These are phyloP conservation scores for Pitangus sulphuratus DNA, from an alignment of 2,797 vertebrate species.

Conservation along the genomic window DNA sequence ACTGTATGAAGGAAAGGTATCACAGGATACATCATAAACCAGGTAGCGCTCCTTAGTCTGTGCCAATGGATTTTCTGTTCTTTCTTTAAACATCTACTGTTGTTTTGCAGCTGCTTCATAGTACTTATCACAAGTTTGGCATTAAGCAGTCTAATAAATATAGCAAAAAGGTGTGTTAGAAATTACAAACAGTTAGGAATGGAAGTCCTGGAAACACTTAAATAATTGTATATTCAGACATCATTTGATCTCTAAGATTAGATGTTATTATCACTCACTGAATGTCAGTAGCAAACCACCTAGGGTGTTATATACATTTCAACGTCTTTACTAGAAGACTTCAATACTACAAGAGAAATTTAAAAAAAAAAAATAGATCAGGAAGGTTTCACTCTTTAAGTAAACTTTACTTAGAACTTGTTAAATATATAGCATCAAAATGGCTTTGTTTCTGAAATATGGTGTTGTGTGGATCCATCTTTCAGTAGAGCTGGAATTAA, in stretches of 20 bases:
- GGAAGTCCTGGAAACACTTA: background rate
- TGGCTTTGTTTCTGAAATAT: background rate
- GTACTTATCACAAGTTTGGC: background rate
- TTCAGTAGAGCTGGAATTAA: background rate
- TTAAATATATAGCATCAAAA: background rate
- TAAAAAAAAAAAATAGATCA: fast-evolving
- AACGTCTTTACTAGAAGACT: background rate
- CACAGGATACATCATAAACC: background rate
- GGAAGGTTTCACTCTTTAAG: background rate
- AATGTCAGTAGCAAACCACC: fast-evolving
- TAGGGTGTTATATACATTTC: background rate
- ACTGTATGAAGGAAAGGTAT: background rate
- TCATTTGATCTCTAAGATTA: background rate
- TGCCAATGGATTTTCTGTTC: background rate
- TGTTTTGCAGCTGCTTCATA: background rate
- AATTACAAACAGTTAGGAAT: background rate
- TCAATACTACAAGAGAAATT: background rate
- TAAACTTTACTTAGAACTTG: background rate
- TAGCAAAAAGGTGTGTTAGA: background rate
- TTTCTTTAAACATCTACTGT: background rate
- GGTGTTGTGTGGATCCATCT: background rate
- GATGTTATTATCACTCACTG: background rate
- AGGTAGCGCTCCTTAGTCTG: fast-evolving
- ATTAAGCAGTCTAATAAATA: background rate
- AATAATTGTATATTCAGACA: background rate